phyloP scores from a whole-genome alignment of 2,888 invertebrate species.

The Pecten maximus region DNA sequence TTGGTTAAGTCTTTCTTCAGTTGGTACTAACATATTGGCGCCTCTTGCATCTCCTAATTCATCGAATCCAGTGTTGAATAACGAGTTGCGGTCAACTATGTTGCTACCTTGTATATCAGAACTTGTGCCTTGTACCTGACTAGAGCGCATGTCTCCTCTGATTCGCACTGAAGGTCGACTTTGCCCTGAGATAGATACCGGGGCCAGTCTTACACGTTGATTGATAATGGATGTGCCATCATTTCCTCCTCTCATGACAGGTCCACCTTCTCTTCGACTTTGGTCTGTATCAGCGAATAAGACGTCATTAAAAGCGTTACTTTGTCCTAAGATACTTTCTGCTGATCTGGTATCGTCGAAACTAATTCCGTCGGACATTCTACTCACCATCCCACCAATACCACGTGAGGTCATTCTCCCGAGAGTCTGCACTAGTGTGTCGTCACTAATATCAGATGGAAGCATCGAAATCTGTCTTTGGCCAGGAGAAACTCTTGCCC shows the following conservation, averaged over 20 bases:
- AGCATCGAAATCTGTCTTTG: not conserved
- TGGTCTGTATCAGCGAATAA: not conserved
- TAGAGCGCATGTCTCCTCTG: not conserved
- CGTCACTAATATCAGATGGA: not conserved
- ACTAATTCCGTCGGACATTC: not conserved
- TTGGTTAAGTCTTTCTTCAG: not conserved
- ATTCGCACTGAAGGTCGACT: not conserved
- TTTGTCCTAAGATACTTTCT: not conserved
- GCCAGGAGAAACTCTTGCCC: not conserved
- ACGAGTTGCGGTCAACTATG: not conserved
- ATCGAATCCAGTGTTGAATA: not conserved
- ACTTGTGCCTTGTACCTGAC: not conserved
- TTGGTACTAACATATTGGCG: not conserved
- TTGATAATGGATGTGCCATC: not conserved
- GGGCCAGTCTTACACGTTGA: not conserved
- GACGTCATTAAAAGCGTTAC: not conserved
- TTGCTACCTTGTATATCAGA: not conserved
- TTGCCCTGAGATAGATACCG: not conserved
- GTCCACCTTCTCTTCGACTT: not conserved
- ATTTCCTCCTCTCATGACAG: not conserved
- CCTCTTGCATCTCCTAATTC: not conserved
- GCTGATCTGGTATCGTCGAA: not conserved
- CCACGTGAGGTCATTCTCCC: not conserved
- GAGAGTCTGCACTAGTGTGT: not conserved
- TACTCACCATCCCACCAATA: not conserved